These are phyloP conservation scores for Zhengitettix transpicula DNA, from an alignment of 2,888 invertebrate species.

Conservation along the genomic window DNA sequence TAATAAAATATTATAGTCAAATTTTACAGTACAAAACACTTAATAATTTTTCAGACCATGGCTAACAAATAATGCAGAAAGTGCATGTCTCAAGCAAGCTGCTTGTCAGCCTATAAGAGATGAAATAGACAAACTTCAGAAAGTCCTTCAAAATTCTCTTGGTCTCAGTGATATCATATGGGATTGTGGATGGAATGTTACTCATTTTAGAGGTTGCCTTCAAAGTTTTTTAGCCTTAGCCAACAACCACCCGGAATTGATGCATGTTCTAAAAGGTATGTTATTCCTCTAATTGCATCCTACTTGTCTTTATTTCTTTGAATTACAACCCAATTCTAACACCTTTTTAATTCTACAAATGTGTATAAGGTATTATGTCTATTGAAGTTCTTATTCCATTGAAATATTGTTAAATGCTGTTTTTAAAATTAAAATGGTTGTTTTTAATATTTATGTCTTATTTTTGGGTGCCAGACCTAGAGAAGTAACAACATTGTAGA, in stretches of 20 bases:
- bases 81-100: constrained; percentile 48
- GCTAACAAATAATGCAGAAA: constrained; percentile 50
- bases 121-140: constrained; percentile 53
- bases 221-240: constrained; percentile 63
- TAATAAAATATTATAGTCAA: neutral
- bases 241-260: constrained; percentile 52
- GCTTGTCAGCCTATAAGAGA: constrained; percentile 48
- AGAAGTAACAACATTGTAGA: no score
- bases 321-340: no score
- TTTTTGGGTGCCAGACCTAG: no score
- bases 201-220: constrained; percentile 80
- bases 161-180: constrained; percentile 46
- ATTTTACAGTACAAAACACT: neutral
- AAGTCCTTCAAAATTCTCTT: constrained; percentile 36
- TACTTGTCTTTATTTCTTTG: no score
- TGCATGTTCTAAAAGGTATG: constrained; percentile 46
- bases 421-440: neutral
- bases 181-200: constrained; percentile 77
- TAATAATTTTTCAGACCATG: constrained; percentile 40
- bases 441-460: no score
- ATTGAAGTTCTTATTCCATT: neutral
- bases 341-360: neutral
- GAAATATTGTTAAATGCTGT: neutral
- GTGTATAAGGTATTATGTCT: neutral
- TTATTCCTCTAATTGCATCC: neutral